Evolutionary conservation across 2,888 invertebrate genomes (phyloP).

Genomic region (Falcaria lacertinaria): DNA sequence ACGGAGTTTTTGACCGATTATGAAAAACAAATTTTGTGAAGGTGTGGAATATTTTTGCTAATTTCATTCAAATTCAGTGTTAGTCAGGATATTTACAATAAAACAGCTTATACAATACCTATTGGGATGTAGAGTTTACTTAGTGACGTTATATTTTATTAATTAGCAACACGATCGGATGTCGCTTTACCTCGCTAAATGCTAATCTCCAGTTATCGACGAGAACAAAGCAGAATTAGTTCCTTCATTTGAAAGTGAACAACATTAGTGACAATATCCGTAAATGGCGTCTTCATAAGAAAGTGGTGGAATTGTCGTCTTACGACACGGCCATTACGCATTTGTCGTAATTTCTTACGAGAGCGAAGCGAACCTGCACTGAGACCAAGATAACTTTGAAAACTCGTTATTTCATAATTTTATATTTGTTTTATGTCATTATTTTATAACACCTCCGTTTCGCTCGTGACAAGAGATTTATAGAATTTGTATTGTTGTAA

Average conservation of each 20-base stretch:
- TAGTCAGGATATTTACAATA: too few relatives aligned
- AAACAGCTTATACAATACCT: too few relatives aligned
- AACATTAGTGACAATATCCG: slow-evolving; percentile 23
- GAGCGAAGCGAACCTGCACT: slow-evolving; percentile 48
- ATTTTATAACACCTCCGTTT: neutral
- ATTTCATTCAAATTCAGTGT: too few relatives aligned
- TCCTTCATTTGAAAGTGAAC: slow-evolving; percentile 22
- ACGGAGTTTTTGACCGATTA: too few relatives aligned
- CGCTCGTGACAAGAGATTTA: neutral
- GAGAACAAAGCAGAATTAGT: neutral
- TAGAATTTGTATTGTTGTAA: neutral
- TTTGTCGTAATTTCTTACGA: slow-evolving; percentile 66
- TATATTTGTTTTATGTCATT: neutral
- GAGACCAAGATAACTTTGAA: slow-evolving; percentile 26
- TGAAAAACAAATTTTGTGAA: too few relatives aligned
- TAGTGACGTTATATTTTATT: too few relatives aligned
- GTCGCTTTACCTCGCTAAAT: neutral
- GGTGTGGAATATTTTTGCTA: too few relatives aligned
- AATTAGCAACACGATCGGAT: slow-evolving; percentile 11
- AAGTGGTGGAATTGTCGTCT: slow-evolving; percentile 49
- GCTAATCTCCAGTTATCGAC: neutral
- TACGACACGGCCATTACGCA: slow-evolving; percentile 65
- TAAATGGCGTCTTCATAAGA: slow-evolving; percentile 42
- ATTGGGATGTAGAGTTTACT: too few relatives aligned
- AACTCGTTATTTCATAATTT: slow-evolving; percentile 4